Evolutionary conservation across 2,797 vertebrate species (phyloP), one percentile per base, ranked within the genome.

Genomic region (Ctenochaetus hawaiiensis): DNA sequence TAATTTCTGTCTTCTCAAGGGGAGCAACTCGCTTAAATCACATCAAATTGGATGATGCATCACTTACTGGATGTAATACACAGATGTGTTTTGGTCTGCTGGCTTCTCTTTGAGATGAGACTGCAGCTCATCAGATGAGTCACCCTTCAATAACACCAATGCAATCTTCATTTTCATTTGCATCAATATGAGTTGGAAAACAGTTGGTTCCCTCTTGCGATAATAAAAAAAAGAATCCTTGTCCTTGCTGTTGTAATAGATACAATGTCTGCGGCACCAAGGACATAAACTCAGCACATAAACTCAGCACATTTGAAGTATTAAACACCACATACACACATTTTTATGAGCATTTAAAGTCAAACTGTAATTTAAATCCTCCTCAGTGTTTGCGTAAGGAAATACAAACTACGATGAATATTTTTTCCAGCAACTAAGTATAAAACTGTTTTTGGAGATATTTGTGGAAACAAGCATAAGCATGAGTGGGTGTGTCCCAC

Each of bases 101-200:
- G 71, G 74, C 77, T 72, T 84, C 72, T 47, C 67, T 62, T 57
- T 58, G 22, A 45, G 63, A 80, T 68, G 68, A 84, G 73, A 37
- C 67, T 74, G 61, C 71, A 66, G 51, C 77, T 75, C 70, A 81
- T 69, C n/a, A 1, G 70, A 82, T 91, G 83, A 88, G 79, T 88
- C 86, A 91, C 67, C 53, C 64, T 22, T 79, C 67, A 67, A 75
- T 77, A 89, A 68, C 77, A 87, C 88, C 83, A 81, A 84, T 86
- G 56, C 71, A 85, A 80, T 82, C 57, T 81, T 82, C 56, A 78
- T 84, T 82, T 87, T 84, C 69, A 77, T 67, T 79, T 77, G 53
- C 73, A 82, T 73, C 69, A 66, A 62, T 65, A 53, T 20, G 41
- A 72, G 37, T 77, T 67, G 44, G 52, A 62, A 76, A 80, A 52